Evolutionary conservation across 2,797 vertebrate genomes (phyloP), one percentile per base, ranked within the genome.

Genomic region (Manis crassicaudata): DNA sequence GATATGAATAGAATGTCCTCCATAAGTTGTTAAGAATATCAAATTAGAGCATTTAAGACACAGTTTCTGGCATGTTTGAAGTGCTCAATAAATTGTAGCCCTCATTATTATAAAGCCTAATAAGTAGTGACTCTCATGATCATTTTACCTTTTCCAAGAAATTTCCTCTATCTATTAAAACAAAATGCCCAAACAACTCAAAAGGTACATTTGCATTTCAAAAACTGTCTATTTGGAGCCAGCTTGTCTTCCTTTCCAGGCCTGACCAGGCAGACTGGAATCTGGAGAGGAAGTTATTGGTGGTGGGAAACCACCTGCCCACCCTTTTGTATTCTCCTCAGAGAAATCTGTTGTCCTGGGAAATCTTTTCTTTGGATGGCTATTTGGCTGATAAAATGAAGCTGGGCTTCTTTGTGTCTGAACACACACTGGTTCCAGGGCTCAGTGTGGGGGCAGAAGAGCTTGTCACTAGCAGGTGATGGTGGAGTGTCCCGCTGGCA

Each of bases 281-380:
- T 87, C 60, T 85, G 73, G 83, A 97, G 75, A 73, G 88, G 95
- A 96, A 95, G 81, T 82, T 85, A 73, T 12, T 54, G 94, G 93
- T 86, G 96, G 82, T 62, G 62, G 92, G 83, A 97, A 96, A 76
- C 96, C 97, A 95, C 96, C 96, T 97, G 96, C 94, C 86, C 77
- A 92, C 32, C 21, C 85, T 96, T 96, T 97, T 97, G 82, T 97
- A 3, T 94, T 97, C 79, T 85, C 94, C 75, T 94, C 75, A 16
- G 95, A 97, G 80, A 97, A 98, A 97, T 96, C 96, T 97, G 96
- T 96, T 92, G 73, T 97, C 88, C 97, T 11, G 67, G 95, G 94
- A 94, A 92, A 56, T 46, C 81, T 95, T 94, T 88, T 63, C 92
- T 94, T 89, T 76, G 90, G 80, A 77, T 85, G 50, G 76, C n/a